Percentiles rank a stretch among this genome's conserved stretches.
Conservation (phyloP, 2,888 invertebrate genomes). For the Kryphioiulus occultus region DNA sequence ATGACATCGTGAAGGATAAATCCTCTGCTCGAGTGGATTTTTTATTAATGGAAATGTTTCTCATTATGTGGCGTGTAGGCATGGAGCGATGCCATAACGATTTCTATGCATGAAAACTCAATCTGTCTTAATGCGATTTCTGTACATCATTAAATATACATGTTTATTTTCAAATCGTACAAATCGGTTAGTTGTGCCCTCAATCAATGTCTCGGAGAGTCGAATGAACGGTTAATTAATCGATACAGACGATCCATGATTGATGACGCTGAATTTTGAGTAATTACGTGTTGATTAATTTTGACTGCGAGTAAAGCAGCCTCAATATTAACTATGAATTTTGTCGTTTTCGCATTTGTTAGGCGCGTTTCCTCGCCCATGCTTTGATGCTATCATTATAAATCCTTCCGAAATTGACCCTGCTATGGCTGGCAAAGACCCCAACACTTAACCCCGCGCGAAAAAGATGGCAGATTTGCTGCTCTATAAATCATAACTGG, state of each 20-base stretch:
- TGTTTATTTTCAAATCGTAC: not conserved
- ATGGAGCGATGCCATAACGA: not conserved
- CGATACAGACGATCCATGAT: not conserved
- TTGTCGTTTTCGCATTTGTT: not conserved
- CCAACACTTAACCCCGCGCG: constrained; percentile 3
- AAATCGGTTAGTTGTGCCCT: not conserved
- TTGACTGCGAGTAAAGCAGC: not conserved
- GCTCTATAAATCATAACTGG: constrained; percentile 22
- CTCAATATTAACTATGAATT: not conserved
- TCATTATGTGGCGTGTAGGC: not conserved
- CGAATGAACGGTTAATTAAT: constrained; percentile 2
- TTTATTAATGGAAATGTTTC: not conserved
- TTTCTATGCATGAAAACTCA: not conserved
- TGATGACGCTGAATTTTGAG: not conserved
- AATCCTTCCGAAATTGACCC: constrained; percentile 30
- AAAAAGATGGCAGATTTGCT: constrained; percentile 33
- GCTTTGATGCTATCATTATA: not conserved
- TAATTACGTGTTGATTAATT: not conserved
- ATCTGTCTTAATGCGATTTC: not conserved
- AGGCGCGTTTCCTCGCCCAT: not conserved
- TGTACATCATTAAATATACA: not conserved
- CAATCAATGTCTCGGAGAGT: not conserved
- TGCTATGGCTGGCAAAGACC: not conserved
- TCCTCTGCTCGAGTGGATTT: not conserved
- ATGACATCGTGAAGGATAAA: not conserved